Base-by-base conservation (phyloP, 2,797 vertebrate species). In the Chelmon rostratus region DNA sequence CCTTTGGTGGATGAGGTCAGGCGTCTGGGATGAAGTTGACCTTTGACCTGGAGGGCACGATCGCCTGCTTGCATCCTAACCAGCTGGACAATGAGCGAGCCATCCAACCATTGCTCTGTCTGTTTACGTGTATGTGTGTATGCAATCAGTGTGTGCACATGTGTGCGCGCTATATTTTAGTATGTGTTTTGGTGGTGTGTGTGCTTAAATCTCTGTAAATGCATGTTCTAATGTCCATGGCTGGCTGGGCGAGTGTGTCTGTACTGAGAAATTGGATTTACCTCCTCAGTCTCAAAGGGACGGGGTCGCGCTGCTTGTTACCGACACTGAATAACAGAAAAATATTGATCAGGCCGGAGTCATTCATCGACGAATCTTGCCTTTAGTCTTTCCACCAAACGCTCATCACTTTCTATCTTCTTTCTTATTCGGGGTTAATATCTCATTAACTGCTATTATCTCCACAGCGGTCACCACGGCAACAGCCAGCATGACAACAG, bases 21-120 rank as follows among this genome's bases (percentile, higher is more conserved):
- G 86, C 79, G 90, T 94, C 93, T 95, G 91, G 93, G 91, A 95
- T 94, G 88, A 89, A 92, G 84, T 74, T 92, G 94, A 94, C 92
- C 93, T 91, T 82, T 90, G 92, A 95, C 93, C 94, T 56, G 7
- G n/a, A 81, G 83, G 88, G 82, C 88, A 81, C 70, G 78, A 87
- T 90, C 57, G 70, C 84, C 85, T 21, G 82, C 90, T 86, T 71
- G 85, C 90, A 91, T 94, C 89, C 90, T 88, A 92, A 94, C 85
- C 92, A 94, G 92, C 88, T 93, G 93, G 92, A 92, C 92, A 88
- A 86, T 76, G 84, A 93, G 82, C 69, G 46, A 47, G 49, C 19
- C 21, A 54, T 63, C 54, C 44, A 64, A 35, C 73, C 57, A 54
- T 58, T 21, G 15, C 28, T 59, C 57, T 15, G 62, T 83, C 21